A percentile compares a stretch with the other conserved stretches of the same genome.
Conservation (phyloP, 2,888 invertebrate genomes). For the Lymantria dispar region DNA sequence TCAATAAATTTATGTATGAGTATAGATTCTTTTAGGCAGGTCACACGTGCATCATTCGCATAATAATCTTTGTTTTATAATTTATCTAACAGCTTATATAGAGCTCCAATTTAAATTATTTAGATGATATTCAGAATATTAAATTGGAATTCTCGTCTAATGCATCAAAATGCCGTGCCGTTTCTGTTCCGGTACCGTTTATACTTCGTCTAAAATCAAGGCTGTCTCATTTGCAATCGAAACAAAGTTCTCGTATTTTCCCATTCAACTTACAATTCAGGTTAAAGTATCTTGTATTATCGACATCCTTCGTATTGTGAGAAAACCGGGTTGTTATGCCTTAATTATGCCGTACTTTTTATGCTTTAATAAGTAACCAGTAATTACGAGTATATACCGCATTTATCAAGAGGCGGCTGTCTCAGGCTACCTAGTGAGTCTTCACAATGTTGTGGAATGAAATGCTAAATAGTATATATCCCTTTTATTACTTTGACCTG, state of each 20-base stretch:
- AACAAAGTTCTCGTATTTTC: conserved; percentile 33
- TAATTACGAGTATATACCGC: conserved; percentile 5
- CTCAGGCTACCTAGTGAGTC: background rate
- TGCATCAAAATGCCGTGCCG: background rate
- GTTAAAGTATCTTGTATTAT: conserved; percentile 36
- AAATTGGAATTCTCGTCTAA: background rate
- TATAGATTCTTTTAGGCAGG: too few species aligned
- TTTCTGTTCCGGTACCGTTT: background rate
- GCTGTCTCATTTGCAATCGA: conserved; percentile 37
- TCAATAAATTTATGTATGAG: too few species aligned
- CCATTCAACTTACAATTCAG: conserved; percentile 21
- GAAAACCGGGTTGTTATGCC: conserved; percentile 13
- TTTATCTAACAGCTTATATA: too few species aligned
- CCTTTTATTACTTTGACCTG: too few species aligned
- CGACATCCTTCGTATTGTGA: conserved; percentile 34
- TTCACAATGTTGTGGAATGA: too few species aligned
- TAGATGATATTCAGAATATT: too few species aligned
- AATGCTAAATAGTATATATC: too few species aligned
- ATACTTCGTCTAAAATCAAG: conserved; percentile 8
- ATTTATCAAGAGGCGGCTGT: conserved; percentile 1
- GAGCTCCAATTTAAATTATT: too few species aligned
- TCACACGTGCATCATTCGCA: too few species aligned
- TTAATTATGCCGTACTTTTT: conserved; percentile 13
- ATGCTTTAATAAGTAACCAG: conserved; percentile 11
- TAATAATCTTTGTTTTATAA: too few species aligned